These are phyloP conservation scores for Pongo pygmaeus DNA, from an alignment of 2,113 vertebrate genomes.

Conservation along the genomic window DNA sequence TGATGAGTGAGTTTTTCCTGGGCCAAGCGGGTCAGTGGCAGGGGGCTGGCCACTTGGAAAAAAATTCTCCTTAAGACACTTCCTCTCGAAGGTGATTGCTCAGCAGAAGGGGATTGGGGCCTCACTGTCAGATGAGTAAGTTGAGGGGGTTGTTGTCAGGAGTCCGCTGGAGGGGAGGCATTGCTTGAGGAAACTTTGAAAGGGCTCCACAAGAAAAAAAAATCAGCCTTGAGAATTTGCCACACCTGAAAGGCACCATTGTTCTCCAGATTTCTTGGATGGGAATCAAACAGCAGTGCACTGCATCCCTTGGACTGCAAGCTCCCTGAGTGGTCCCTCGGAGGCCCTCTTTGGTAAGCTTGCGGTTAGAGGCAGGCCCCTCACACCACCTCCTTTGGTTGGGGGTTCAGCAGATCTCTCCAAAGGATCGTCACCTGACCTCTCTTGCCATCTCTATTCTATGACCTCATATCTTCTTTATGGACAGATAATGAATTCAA, in stretches of 20 bases:
- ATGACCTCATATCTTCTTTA: background rate
- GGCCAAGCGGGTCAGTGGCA: background rate
- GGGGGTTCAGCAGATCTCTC: background rate
- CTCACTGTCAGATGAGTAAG: background rate
- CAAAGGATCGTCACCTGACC: background rate
- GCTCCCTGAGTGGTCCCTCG: fast-evolving
- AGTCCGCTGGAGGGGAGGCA: background rate
- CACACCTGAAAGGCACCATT: background rate
- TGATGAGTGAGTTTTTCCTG: background rate
- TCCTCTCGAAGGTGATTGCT: background rate
- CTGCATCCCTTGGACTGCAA: background rate
- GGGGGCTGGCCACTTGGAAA: background rate
- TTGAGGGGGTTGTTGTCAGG: background rate
- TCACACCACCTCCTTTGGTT: background rate
- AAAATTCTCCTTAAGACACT: background rate
- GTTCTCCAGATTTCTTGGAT: background rate
- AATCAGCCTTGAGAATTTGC: background rate
- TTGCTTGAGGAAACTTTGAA: background rate
- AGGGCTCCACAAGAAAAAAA: background rate
- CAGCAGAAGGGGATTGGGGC: background rate
- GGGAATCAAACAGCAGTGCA: background rate
- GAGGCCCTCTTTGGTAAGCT: background rate
- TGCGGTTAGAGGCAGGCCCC: background rate
- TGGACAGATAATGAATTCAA: background rate
- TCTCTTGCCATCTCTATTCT: background rate